Conservation (phyloP, 2,797 vertebrate genomes). For the Parauchenoglanis punctatus region DNA sequence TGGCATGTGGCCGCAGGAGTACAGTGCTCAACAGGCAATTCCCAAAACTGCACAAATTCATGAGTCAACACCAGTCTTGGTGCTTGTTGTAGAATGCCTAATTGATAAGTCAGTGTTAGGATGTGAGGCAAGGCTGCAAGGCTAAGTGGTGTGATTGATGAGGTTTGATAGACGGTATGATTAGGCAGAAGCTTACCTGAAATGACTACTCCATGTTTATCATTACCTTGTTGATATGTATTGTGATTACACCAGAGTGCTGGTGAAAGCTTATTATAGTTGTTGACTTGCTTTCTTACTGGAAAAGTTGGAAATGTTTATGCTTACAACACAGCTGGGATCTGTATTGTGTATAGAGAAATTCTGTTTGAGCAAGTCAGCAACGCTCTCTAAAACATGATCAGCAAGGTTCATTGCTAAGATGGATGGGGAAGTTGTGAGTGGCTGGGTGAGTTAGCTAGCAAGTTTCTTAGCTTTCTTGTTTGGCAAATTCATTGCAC, state of each 20-base stretch:
- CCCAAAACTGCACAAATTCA: conserved; percentile 32
- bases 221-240: neutral
- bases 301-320: neutral
- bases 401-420: too few species aligned
- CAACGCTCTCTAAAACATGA: too few species aligned
- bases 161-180: neutral
- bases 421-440: too few species aligned
- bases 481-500: neutral
- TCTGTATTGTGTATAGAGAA: too few species aligned
- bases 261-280: neutral
- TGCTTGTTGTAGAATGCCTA: neutral
- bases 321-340: neutral
- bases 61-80: conserved; percentile 6
- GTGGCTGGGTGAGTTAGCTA: too few species aligned
- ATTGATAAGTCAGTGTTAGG: conserved; percentile 1
- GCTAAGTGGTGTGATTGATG: neutral
- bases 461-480: neutral
- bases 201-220: neutral
- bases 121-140: neutral
- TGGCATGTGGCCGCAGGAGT: conserved; percentile 17
- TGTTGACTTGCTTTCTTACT: neutral
- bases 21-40: conserved; percentile 4
- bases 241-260: neutral
- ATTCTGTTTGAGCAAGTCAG: too few species aligned
- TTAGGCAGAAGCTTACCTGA: neutral